phyloP scores from a whole-genome alignment of 2,113 vertebrate genomes.

The Gnathonemus longibarbis region DNA sequence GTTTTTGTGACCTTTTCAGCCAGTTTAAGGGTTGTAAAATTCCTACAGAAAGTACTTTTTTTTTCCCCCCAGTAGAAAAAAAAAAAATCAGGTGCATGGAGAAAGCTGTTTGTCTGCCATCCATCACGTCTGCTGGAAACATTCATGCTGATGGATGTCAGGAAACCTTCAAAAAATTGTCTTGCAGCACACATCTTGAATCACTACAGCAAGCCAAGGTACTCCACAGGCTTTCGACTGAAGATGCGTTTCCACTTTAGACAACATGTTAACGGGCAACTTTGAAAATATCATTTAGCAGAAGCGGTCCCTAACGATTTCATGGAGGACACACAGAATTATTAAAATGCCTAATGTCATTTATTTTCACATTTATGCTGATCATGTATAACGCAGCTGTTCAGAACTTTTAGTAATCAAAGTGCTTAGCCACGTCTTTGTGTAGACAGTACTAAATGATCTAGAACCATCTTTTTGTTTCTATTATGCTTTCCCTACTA shows the following conservation, averaged over 20 bases:
- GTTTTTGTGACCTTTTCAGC: not conserved
- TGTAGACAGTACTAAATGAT: not conserved
- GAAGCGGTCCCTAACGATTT: not conserved
- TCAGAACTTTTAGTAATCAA: not conserved
- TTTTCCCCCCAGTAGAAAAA: not conserved
- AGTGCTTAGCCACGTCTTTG: not conserved
- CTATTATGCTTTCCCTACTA: not conserved
- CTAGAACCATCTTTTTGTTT: not conserved
- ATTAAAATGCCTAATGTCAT: not conserved
- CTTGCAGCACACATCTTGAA: not conserved
- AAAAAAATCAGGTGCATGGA: not conserved
- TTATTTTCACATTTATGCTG: not conserved
- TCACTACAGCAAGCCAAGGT: not conserved
- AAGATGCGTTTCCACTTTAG: not conserved
- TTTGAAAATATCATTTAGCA: not conserved
- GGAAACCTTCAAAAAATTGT: not conserved
- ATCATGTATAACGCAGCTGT: not conserved
- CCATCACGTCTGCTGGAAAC: not conserved
- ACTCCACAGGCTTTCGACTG: not conserved
- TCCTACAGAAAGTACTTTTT: not conserved
- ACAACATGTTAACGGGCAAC: not conserved
- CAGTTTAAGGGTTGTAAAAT: not conserved
- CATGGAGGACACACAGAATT: not conserved
- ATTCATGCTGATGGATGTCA: not conserved
- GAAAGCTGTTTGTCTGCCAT: not conserved